phyloP scores from a whole-genome alignment of 2,888 invertebrate species.

The Drosophila planitibia region DNA sequence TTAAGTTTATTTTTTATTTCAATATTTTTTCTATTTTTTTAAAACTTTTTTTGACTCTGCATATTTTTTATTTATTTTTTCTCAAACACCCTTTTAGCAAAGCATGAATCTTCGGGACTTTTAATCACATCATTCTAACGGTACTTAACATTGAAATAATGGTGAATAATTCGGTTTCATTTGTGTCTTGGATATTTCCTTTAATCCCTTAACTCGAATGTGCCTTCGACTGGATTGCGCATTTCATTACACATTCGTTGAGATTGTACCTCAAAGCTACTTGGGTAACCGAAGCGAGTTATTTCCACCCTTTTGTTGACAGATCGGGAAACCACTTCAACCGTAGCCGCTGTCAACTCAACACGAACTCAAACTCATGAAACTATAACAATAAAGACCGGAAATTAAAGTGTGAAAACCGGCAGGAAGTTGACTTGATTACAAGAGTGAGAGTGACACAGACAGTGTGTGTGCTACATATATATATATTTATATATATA shows the following conservation, averaged over 20 bases:
- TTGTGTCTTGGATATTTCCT: constrained; percentile 9
- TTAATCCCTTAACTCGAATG: background rate
- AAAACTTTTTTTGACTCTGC: background rate
- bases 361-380: constrained; percentile 49
- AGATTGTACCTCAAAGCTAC: constrained; percentile 31
- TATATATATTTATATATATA: background rate
- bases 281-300: constrained; percentile 25
- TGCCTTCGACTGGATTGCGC: constrained; percentile 24
- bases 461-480: constrained; percentile 11
- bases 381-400: constrained; percentile 80
- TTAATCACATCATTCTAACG: background rate
- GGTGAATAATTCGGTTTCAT: constrained; percentile 3
- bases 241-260: constrained; percentile 35
- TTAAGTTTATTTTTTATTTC: background rate
- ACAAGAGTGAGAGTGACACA: constrained; percentile 53
- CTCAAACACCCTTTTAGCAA: background rate
- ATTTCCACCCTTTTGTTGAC: constrained; percentile 58
- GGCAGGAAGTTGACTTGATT: constrained; percentile 80
- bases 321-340: constrained; percentile 68
- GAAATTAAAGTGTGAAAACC: constrained; percentile 81
- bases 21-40: background rate
- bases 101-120: background rate
- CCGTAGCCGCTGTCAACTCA: constrained; percentile 50
- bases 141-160: constrained; percentile 1
- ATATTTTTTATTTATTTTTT: background rate